Conservation (phyloP, 64 coral and sea anemone species). For the Cladopsammia gracilis region DNA sequence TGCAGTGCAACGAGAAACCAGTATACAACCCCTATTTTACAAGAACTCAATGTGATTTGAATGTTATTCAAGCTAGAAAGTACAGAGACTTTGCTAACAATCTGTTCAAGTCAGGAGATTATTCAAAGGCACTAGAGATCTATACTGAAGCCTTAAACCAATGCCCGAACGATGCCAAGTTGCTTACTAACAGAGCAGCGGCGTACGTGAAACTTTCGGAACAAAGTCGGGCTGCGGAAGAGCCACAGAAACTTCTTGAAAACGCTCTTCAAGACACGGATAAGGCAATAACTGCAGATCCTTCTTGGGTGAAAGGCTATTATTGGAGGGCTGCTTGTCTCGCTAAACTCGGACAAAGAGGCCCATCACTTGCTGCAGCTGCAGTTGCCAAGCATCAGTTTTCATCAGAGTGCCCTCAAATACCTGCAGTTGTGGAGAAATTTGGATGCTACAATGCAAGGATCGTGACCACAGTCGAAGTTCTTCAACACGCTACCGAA, state of each 20-base stretch:
- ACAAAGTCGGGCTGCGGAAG: too few relatives aligned
- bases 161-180: conserved; percentile 3
- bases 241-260: neutral
- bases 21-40: neutral
- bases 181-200: neutral
- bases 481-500: too few relatives aligned
- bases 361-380: conserved; percentile 26
- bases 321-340: conserved; percentile 11
- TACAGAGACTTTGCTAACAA: neutral
- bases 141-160: neutral
- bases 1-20: neutral
- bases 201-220: neutral
- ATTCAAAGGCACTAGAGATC: neutral
- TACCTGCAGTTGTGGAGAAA: neutral
- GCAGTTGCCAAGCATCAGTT: neutral
- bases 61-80: neutral
- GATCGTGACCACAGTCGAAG: neutral
- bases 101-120: neutral
- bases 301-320: neutral
- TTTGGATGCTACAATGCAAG: neutral
- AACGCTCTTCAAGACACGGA: neutral
- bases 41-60: neutral
- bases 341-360: neutral
- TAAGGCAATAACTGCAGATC: neutral
- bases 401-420: neutral